Conservation (phyloP, 2,888 invertebrate genomes). For the Parnassius orleans region DNA sequence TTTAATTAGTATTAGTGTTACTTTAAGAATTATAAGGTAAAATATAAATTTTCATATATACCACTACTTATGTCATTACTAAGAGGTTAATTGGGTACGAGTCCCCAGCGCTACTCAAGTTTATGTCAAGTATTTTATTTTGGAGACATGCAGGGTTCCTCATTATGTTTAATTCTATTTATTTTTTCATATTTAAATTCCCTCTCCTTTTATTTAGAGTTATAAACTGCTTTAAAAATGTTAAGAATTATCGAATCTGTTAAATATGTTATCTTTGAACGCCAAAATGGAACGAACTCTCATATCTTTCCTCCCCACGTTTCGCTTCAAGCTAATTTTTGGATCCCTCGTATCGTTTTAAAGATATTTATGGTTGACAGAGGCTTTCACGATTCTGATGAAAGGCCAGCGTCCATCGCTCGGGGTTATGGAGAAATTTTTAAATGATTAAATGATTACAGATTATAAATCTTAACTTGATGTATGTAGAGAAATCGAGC, state of each 20-base stretch:
- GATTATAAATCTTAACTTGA: constrained; percentile 29
- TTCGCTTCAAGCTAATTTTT: constrained; percentile 45
- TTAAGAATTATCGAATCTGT: constrained; percentile 4
- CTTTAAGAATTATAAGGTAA: too few species aligned
- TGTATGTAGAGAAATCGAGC: constrained; percentile 9
- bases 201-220: too few species aligned
- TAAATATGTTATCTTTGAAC: constrained; percentile 9
- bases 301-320: constrained; percentile 34
- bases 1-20: too few species aligned
- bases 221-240: background rate
- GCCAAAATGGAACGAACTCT: constrained; percentile 1
- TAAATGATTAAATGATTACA: constrained; percentile 30
- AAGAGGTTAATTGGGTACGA: too few species aligned
- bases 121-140: too few species aligned
- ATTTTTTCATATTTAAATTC: too few species aligned
- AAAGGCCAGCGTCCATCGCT: constrained; percentile 42
- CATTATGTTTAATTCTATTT: too few species aligned
- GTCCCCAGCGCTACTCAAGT: too few species aligned
- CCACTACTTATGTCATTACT: too few species aligned
- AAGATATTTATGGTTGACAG: constrained; percentile 50
- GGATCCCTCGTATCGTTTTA: constrained; percentile 41
- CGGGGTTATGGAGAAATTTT: constrained; percentile 36
- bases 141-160: too few species aligned
- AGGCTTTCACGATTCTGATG: constrained; percentile 41
- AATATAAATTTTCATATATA: too few species aligned